A percentile compares a stretch with the other conserved stretches of the same genome.
phyloP scores from a whole-genome alignment of 2,797 vertebrate species.

The Paguma larvata region DNA sequence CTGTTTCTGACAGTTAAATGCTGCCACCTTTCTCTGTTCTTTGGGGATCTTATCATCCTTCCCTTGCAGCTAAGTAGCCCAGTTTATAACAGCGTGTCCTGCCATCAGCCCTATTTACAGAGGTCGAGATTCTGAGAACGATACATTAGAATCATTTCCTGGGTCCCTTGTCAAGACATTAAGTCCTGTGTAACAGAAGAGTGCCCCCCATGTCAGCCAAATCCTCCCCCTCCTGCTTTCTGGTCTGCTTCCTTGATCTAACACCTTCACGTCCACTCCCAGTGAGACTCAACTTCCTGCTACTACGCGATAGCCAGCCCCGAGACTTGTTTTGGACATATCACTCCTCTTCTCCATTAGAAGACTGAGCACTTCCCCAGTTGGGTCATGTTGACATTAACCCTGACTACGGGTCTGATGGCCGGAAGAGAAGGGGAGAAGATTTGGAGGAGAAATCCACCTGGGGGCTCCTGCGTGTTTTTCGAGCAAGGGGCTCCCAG shows the following conservation, averaged over 20 bases:
- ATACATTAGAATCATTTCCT: neutral
- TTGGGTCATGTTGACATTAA: neutral
- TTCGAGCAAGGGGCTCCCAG: neutral
- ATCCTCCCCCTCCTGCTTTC: neutral
- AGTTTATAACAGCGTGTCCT: neutral
- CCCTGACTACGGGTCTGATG: neutral
- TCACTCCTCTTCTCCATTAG: too few species aligned
- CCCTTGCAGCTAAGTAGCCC: neutral
- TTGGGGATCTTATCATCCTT: neutral
- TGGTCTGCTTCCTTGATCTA: too few species aligned
- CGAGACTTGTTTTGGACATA: neutral
- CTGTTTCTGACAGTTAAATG: neutral
- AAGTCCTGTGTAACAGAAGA: neutral
- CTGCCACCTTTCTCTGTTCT: neutral
- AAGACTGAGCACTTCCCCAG: neutral
- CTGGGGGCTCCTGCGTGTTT: neutral
- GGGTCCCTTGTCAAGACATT: neutral
- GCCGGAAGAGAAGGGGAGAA: neutral
- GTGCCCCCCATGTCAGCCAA: neutral
- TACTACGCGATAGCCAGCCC: accelerated
- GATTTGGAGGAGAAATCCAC: neutral
- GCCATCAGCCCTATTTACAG: neutral
- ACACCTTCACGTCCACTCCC: neutral
- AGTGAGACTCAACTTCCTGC: neutral
- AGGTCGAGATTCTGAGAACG: neutral